Base-by-base conservation (phyloP, 1,140 invertebrate species). In the Lordiphosa clarofinis region DNA sequence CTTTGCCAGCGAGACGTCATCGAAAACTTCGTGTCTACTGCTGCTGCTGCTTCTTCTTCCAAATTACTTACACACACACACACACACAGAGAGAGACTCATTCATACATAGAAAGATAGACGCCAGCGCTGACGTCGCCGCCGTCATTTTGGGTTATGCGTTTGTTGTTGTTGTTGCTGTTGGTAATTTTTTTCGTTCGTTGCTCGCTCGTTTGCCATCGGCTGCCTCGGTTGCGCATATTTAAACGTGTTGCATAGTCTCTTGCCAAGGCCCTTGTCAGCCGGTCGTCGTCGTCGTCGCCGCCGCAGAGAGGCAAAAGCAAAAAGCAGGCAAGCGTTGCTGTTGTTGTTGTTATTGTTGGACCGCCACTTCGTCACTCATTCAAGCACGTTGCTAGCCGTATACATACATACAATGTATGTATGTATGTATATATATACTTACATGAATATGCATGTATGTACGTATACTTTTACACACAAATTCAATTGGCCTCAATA, bases 401-500 rank as follows among this genome's bases (percentile, higher is more conserved):
- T 52, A 70, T 49, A 79, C 44, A 69, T 49, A 58, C n/a, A n/a
- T n/a, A n/a, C n/a, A n/a, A n/a, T n/a, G n/a, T 21, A 21, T 3
- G 3, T 21, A 21, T 4, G 4, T 4, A 19, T 21, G 3, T 15
- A 56, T n/a, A 43, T 37, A 40, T 15, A 62, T 31, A 54, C 42
- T 43, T 57, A 37, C n/a, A 50, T 3, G 48, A 37, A 31, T 13
- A 31, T 1, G n/a, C 13, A 50, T 36, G 9, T 4, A 19, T 21
- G 21, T 15, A 53, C 9, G 43, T 37, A 37, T 15, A 62, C 31
- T 50, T 38, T 43, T 57, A 73, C 62, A 76, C 63, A 84, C 68
- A 82, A 84, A 84, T 82, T 82, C 78, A 82, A 82, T 82, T 82
- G 76, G 76, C 78, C 76, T 82, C 76, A 82, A 82, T 82, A 82